phyloP scores from a whole-genome alignment of 2,113 vertebrate species.

The Chloropsis hardwickii region DNA sequence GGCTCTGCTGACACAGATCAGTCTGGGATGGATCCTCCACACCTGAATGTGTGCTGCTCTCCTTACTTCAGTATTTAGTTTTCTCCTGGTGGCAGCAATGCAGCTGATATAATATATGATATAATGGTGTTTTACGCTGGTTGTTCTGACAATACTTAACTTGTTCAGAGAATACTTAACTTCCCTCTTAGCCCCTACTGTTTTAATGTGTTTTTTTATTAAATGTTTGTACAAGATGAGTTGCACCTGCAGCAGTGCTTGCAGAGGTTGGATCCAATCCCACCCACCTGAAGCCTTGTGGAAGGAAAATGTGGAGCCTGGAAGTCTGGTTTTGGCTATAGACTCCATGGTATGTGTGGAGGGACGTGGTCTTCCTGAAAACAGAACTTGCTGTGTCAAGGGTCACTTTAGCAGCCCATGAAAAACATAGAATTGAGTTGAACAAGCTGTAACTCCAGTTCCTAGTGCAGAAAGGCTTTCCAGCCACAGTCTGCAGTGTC shows the following conservation, averaged over 20 bases:
- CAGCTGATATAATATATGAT: not conserved
- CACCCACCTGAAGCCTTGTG: not conserved
- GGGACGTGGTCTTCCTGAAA: not conserved
- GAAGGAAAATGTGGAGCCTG: not conserved
- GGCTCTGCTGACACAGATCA: not conserved
- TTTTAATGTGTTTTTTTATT: not conserved
- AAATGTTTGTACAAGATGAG: not conserved
- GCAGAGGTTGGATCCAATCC: fast-evolving
- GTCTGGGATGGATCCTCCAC: too few species aligned
- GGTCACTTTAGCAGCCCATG: not conserved
- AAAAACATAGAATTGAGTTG: not conserved
- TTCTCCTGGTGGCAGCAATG: not conserved
- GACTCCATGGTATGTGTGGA: not conserved
- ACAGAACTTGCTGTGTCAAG: not conserved
- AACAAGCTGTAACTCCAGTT: fast-evolving
- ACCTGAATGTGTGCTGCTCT: fast-evolving
- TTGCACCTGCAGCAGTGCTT: not conserved
- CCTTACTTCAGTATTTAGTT: not conserved
- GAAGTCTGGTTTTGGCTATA: not conserved
- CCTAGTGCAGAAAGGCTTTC: not conserved
- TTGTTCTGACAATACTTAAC: not conserved
- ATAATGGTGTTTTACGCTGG: not conserved
- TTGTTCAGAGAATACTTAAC: not conserved
- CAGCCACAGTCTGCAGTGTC: not conserved
- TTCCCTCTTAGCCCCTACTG: not conserved